These are phyloP conservation scores for Galaxea fascicularis DNA, from an alignment of 92 coral and sea anemone species.

Conservation along the genomic window DNA sequence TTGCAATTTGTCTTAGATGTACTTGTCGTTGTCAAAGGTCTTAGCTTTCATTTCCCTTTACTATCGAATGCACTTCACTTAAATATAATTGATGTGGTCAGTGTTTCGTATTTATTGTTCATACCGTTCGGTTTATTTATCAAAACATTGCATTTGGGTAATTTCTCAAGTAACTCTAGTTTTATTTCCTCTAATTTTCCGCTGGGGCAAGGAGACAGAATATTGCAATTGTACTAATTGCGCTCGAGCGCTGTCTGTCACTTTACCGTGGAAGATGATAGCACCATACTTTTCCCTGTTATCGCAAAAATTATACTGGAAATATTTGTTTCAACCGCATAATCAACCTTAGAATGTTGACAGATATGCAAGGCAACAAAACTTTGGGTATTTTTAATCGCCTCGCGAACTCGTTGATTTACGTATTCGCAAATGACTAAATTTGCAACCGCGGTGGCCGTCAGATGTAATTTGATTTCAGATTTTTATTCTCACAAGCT, in stretches of 20 bases:
- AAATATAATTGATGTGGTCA: not conserved
- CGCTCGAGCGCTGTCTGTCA: not conserved
- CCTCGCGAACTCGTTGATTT: not conserved
- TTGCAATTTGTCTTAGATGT: not conserved
- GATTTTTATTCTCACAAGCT: not conserved
- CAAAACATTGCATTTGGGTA: not conserved
- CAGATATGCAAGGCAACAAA: no score
- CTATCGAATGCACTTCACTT: constrained; percentile 19
- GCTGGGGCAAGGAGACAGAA: not conserved
- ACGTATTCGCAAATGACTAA: not conserved
- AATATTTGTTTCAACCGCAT: not conserved
- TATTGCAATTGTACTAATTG: no score
- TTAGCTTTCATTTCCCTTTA: not conserved
- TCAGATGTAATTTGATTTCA: not conserved
- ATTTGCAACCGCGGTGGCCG: not conserved
- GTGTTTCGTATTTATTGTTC: constrained; percentile 4
- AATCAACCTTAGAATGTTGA: not conserved
- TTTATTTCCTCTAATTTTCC: constrained; percentile 7
- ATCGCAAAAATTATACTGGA: not conserved
- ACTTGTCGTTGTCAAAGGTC: not conserved
- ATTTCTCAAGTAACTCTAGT: not conserved
- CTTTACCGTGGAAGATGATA: not conserved
- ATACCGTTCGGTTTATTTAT: not conserved
- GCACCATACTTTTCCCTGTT: no score
- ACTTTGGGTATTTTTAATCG: not conserved